Evolutionary conservation across 2,113 vertebrate species (phyloP), one percentile per base, ranked within the genome.

Genomic region (Parus major): DNA sequence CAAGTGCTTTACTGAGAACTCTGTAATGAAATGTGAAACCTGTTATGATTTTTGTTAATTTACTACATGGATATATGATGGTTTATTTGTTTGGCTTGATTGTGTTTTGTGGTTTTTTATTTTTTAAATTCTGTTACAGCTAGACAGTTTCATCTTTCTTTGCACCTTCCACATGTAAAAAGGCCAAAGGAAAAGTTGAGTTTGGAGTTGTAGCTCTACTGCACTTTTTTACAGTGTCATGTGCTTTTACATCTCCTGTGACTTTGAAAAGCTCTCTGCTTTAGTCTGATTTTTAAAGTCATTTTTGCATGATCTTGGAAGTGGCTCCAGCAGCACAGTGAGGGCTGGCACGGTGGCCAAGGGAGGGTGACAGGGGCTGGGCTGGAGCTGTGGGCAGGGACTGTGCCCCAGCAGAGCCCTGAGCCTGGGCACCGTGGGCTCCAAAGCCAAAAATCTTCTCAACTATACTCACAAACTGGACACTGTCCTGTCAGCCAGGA

Each of bases 381-480:
- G 49, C 57, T 31, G 52, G 11, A 14, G 14, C 53, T 27, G 5
- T 0, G 1, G 35, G 49, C 61, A 6, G 31, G 57, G 33, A 0
- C 60, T 31, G 53, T 28, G 65, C 22, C 5, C 0, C 1, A 8
- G 47, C 53, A 12, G 20, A 8, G 50, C 2, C 25, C 33, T 10
- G 9, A 16, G 35, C 6, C 1, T 8, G 10, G 42, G 22, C 2
- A 4, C 41, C 1, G 1, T 5, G 44, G 8, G 27, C 7, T 15
- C 33, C 10, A 4, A 3, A 64, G 41, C 61, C 49, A 28, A 50
- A 68, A 39, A 7, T 1, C 19, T 69, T 20, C 36, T 22, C 15
- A 6, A 0, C 25, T 79, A 42, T 0, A 9, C 19, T 14, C 15
- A 0, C 7, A 3, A 5, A 72, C n/a, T 7, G 36, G 28, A 47